Conservation (phyloP, 2,888 invertebrate species). For the Lepidochitona cinerea region DNA sequence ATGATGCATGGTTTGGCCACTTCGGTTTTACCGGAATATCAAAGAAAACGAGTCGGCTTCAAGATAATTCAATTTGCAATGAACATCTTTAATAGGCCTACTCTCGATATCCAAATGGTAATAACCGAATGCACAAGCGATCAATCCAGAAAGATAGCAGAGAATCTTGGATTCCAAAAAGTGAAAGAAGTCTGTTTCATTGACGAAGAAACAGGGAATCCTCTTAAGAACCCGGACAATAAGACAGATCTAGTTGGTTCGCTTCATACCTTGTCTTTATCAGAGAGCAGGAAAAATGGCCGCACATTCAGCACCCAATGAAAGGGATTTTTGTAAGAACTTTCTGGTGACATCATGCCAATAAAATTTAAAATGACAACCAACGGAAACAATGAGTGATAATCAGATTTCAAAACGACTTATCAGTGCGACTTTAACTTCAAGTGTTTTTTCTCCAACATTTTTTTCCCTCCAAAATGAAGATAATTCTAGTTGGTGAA, state of each 20-base stretch:
- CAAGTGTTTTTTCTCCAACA: too few relatives aligned
- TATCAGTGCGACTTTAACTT: too few relatives aligned
- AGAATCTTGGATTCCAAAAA: background rate
- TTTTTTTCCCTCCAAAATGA: too few relatives aligned
- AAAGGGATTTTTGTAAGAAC: too few relatives aligned
- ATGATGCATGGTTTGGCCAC: background rate
- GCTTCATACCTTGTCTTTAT: background rate
- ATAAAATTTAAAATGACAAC: too few relatives aligned
- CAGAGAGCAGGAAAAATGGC: too few relatives aligned
- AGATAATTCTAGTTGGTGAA: too few relatives aligned
- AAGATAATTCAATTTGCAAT: background rate
- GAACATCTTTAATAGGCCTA: background rate
- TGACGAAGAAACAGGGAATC: background rate
- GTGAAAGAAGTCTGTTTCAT: background rate
- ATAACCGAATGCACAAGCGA: background rate
- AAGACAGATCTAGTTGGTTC: background rate
- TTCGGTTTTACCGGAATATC: background rate
- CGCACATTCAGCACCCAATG: too few relatives aligned
- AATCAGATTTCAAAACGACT: too few relatives aligned
- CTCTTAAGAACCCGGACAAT: background rate
- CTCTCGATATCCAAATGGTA: background rate
- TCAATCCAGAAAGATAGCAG: background rate
- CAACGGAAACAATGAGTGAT: too few relatives aligned
- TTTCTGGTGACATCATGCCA: too few relatives aligned
- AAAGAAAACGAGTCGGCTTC: background rate